A percentile compares a stretch with the other conserved stretches of the same genome.
phyloP scores from a whole-genome alignment of 2,888 invertebrate genomes.

The Phyllotreta striolata region DNA sequence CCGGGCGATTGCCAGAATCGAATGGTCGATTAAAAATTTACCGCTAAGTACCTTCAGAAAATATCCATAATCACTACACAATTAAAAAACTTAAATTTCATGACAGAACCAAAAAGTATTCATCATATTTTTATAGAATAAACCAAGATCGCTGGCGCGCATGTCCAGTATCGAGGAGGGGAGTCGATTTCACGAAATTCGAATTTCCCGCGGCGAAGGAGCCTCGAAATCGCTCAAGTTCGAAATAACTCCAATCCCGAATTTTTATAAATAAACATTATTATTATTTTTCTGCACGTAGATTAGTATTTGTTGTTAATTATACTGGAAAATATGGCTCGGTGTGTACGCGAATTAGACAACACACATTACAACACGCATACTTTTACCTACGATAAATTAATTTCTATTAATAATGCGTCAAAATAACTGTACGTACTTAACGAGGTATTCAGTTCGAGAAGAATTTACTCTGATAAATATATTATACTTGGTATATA shows the following conservation, averaged over 20 bases:
- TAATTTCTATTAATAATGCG: not conserved
- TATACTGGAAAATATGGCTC: not conserved
- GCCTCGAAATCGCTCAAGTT: conserved; percentile 30
- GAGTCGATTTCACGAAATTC: conserved; percentile 41
- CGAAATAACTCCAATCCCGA: conserved; percentile 3
- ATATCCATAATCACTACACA: conserved; percentile 34
- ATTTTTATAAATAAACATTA: not conserved
- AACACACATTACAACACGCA: conserved; percentile 23
- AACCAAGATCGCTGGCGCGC: conserved; percentile 47
- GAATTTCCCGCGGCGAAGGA: conserved; percentile 40
- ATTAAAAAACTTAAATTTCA: conserved; percentile 52
- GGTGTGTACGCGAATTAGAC: conserved; percentile 6
- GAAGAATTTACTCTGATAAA: no score
- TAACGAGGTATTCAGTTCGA: no score
- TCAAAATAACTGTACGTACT: no score
- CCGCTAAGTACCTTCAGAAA: conserved; percentile 47
- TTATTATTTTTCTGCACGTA: not conserved
- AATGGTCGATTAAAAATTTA: conserved; percentile 43
- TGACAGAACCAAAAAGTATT: conserved; percentile 53
- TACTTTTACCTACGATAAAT: not conserved
- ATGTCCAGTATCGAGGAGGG: conserved; percentile 44
- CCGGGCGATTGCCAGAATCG: conserved; percentile 28
- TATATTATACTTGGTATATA: no score
- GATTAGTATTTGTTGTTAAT: not conserved
- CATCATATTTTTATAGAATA: conserved; percentile 47